Base-by-base conservation (phyloP, 2,888 invertebrate species). In the Ennomos fuscantarius region DNA sequence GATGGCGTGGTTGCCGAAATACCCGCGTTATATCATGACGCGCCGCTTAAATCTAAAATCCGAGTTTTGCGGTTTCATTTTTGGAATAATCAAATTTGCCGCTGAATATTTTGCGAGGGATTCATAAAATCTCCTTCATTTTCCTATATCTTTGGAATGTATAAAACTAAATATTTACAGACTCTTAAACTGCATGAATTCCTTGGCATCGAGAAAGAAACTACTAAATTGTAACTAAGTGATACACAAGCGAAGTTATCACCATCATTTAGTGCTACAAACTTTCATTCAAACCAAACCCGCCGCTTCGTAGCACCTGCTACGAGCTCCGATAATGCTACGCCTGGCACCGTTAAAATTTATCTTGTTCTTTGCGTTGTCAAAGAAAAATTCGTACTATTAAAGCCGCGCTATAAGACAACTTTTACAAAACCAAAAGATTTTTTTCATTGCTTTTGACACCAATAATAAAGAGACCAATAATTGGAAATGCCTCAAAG, bases 261-360 rank as follows among this genome's bases (percentile, higher is more conserved):
- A 24, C 35, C 35, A 35, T 34, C 8, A 10, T 62, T 67, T 63
- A 70, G 56, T 55, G 51, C 66, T 69, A 66, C 55, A 55, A 73
- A 76, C 69, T 79, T 79, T 74, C 71, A 76, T 77, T 81, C 69
- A 75, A 75, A 74, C 69, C 73, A 70, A 64, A 65, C 47, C 56
- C 60, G 55, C 72, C 12, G 13, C 60, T 74, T 69, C 72, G 78
- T 80, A 82, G 81, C 77, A 78, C 71, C 68, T 75, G 74, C 81
- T 82, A 79, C 80, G 70, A 40, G 57, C 50, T 65, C 62, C 65
- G 65, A 35, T 10, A 49, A 13, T 53, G 58, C 53, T 50, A 43
- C 48, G 41, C 48, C 32, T 60, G 60, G 63, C 61, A 66, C 63
- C 60, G 60, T 63, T 68, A 72, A 68, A 67, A 71, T 67, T 69